These are phyloP conservation scores for Gastrophryne carolinensis DNA, from an alignment of 2,797 vertebrate genomes.

Conservation along the genomic window DNA sequence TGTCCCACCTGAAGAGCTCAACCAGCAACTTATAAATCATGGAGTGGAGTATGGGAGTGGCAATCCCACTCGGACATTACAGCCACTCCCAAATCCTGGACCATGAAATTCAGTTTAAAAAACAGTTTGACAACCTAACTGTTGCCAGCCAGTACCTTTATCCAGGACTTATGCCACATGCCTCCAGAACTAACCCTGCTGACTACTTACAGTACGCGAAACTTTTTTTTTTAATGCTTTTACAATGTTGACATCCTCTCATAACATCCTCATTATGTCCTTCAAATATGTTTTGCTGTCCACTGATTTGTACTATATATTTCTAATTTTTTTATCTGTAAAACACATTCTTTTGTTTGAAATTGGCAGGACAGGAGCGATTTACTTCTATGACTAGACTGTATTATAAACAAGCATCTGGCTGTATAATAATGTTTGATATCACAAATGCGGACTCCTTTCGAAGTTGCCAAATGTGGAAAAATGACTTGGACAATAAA, in stretches of 20 bases:
- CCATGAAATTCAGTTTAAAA: too few species aligned
- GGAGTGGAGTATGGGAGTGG: too few species aligned
- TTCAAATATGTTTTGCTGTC: too few species aligned
- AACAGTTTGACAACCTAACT: not conserved
- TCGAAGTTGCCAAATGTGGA: conserved; percentile 79
- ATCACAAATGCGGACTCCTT: conserved; percentile 76
- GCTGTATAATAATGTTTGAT: conserved; percentile 83
- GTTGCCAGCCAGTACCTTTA: too few species aligned
- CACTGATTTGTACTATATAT: not conserved
- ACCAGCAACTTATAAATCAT: too few species aligned
- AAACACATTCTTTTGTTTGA: too few species aligned
- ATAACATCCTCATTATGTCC: not conserved
- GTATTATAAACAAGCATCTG: conserved; percentile 80
- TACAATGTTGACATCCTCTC: not conserved
- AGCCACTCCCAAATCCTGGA: too few species aligned
- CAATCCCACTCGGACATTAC: too few species aligned
- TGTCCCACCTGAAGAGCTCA: too few species aligned
- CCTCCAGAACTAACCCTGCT: too few species aligned
- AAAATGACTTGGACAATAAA: conserved; percentile 83
- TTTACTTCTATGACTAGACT: conserved; percentile 87
- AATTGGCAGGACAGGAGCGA: conserved; percentile 74
- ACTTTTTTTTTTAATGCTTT: not conserved
- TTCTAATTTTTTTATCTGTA: not conserved
- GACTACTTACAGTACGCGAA: not conserved
- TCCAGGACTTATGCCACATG: too few species aligned